Base-by-base conservation (phyloP, 2,113 vertebrate genomes). In the Tetraodon nigroviridis region DNA sequence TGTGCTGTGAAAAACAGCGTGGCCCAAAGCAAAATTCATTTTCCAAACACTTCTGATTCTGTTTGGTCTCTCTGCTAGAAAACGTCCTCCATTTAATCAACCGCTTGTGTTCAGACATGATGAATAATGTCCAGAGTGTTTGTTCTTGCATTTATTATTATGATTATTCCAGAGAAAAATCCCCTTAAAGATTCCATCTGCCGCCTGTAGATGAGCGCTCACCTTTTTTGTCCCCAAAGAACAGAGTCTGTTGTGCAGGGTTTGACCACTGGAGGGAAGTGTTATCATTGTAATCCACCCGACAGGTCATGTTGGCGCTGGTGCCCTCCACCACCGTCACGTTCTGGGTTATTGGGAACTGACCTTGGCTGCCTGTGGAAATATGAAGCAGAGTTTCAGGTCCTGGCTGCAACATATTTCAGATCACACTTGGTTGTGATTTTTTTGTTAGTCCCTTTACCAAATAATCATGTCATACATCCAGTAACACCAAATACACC, bases 181-280 rank as follows among this genome's bases (percentile, higher is more conserved):
- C 32, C 32, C 32, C 32, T 13, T 6, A 13, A 44, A 76, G 55
- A 63, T 71, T 59, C 58, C 14, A 4, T 53, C 48, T 65, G 51
- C 66, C 67, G 64, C 47, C 29, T 2, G 13, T 1, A 48, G 46
- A 67, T 21, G 27, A 74, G 76, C 57, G 70, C 85, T 89, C 66
- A 99, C 97, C 97, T 95, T 99, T 99, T 89, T 98, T 99, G 89
- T 99, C 94, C 69, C 98, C 97, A 22, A 99, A 99, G 88, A 95
- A 99, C 19, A 99, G 92, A 0, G 97, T 99, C 90, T 99, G 97
- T 88, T 98, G 97, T 92, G 97, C 96, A 85, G 96, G 96, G 91
- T 99, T 99, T 89, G 97, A 99, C 97, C 95, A 99, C 96, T 99
- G 96, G 94, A 99, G 95, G 95, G 96, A 98, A 87, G 97, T 98